Conservation (phyloP, 2,888 invertebrate genomes). For the Chloroclystis v-ata region DNA sequence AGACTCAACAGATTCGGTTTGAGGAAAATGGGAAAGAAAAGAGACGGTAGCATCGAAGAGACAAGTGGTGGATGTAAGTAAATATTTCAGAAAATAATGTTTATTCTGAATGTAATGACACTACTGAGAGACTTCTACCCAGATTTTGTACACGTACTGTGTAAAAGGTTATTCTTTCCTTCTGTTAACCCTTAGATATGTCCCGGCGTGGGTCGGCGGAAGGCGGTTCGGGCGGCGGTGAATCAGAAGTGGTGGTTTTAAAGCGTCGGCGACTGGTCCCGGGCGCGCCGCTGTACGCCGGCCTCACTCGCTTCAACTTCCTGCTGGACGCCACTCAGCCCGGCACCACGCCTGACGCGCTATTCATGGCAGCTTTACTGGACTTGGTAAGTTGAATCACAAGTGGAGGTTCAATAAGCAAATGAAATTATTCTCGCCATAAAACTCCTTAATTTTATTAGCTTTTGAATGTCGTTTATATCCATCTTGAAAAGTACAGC, state of each 20-base stretch:
- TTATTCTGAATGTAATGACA: no score
- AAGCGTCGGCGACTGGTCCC: conserved; percentile 93
- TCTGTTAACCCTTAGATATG: conserved; percentile 37
- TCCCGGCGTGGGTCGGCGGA: conserved; percentile 90
- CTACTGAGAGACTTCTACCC: no score
- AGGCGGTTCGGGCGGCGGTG: conserved; percentile 82
- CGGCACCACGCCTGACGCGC: conserved; percentile 97
- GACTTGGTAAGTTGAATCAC: conserved; percentile 85
- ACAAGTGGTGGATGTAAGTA: conserved; percentile 86
- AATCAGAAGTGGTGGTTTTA: conserved; percentile 91
- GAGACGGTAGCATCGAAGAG: conserved; percentile 93
- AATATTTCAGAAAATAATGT: no score
- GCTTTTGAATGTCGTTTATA: no score
- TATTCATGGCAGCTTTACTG: conserved; percentile 94
- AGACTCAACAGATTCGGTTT: conserved; percentile 90
- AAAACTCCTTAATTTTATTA: no score
- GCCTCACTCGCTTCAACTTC: conserved; percentile 93
- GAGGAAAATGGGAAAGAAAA: conserved; percentile 90
- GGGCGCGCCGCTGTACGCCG: conserved; percentile 87
- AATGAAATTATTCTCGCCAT: not conserved
- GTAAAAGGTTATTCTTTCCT: no score
- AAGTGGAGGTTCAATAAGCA: not conserved
- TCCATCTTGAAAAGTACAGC: no score
- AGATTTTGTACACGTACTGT: no score
- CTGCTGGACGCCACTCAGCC: conserved; percentile 97